phyloP scores from a whole-genome alignment of 2,113 vertebrate genomes.

The Nothoprocta perdicaria region DNA sequence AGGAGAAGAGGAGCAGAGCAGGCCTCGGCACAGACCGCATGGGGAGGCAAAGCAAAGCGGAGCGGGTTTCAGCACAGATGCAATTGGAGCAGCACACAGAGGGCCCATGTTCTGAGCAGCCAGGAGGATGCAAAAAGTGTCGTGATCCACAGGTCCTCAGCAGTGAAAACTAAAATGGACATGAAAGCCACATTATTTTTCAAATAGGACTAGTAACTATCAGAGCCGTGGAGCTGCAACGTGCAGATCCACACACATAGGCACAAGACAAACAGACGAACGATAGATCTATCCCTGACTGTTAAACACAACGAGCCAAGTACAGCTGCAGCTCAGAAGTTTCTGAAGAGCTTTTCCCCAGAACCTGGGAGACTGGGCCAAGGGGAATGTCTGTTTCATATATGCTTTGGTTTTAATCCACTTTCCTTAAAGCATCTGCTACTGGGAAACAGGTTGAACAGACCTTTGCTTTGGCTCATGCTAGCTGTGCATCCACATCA shows the following conservation, averaged over 20 bases:
- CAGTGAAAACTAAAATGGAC: rapidly evolving
- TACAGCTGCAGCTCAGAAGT: neutral
- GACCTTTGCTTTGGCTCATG: constrained; percentile 18
- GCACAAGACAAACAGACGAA: neutral
- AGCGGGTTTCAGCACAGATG: too few relatives aligned
- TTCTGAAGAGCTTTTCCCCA: constrained; percentile 15
- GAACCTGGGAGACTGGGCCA: constrained; percentile 10
- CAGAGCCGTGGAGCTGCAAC: rapidly evolving
- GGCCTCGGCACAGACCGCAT: too few relatives aligned
- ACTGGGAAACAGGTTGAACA: constrained; percentile 33
- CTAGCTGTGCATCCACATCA: neutral
- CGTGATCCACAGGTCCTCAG: rapidly evolving
- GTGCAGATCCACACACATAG: neutral
- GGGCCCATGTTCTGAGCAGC: neutral
- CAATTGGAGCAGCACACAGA: too few relatives aligned
- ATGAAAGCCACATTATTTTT: neutral
- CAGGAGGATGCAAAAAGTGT: rapidly evolving
- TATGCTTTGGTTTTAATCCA: constrained; percentile 48
- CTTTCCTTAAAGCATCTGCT: constrained; percentile 59
- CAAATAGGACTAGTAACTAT: neutral
- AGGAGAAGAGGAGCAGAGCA: too few relatives aligned
- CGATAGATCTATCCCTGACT: neutral
- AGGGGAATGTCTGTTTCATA: constrained; percentile 42
- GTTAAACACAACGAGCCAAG: constrained; percentile 4
- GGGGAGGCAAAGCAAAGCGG: too few relatives aligned